Conservation (phyloP, 2,113 vertebrate genomes). For the Phocoena phocoena region DNA sequence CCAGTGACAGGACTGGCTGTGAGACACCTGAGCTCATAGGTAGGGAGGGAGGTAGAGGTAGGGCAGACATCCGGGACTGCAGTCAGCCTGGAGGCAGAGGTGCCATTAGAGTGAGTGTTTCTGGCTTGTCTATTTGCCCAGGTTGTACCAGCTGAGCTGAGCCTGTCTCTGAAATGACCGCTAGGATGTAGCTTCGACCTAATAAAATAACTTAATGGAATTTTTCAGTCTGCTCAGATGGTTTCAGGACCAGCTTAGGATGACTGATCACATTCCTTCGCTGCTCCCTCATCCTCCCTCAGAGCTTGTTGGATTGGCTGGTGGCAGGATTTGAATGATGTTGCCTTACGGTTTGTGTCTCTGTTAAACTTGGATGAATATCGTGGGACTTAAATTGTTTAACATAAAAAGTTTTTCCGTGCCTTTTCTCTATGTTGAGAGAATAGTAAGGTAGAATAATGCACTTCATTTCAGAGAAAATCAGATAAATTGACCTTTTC, state of each 20-base stretch:
- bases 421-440: background rate
- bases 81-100: background rate
- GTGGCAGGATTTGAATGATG: background rate
- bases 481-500: constrained; percentile 64
- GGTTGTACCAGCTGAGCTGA: background rate
- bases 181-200: background rate
- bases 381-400: background rate
- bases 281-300: background rate
- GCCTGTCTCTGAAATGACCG: constrained; percentile 32
- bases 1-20: background rate
- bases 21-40: background rate
- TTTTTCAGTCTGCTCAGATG: constrained; percentile 40
- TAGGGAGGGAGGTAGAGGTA: background rate
- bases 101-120: background rate
- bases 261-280: background rate
- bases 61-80: too few species aligned
- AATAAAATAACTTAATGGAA: constrained; percentile 38
- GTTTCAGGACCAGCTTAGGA: constrained; percentile 19
- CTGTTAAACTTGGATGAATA: background rate
- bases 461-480: constrained; percentile 52
- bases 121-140: background rate
- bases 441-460: constrained; percentile 51
- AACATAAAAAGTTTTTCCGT: background rate
- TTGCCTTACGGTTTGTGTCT: background rate
- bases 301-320: background rate